Evolutionary conservation across 2,888 invertebrate species (phyloP).

Genomic region (Drosophila peninsularis): DNA sequence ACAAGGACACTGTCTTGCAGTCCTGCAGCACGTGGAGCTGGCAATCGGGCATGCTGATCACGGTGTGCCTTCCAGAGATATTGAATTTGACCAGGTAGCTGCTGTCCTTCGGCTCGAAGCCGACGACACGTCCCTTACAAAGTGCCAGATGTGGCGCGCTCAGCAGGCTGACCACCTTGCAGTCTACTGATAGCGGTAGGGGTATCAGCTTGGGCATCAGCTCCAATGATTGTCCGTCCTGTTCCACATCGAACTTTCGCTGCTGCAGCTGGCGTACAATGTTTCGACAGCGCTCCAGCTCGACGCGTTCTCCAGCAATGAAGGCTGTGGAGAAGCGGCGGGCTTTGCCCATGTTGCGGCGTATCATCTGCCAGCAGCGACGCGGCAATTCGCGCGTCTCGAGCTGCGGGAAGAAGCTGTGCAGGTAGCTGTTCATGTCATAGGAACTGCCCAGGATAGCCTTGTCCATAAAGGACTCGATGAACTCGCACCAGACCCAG

Average conservation of each 20-base stretch:
- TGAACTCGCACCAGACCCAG: slow-evolving; percentile 65
- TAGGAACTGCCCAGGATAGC: slow-evolving; percentile 37
- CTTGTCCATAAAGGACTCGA: slow-evolving; percentile 50
- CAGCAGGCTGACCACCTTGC: slow-evolving; percentile 46
- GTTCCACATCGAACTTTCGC: slow-evolving; percentile 12
- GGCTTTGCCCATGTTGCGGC: slow-evolving; percentile 54
- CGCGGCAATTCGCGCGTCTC: slow-evolving; percentile 37
- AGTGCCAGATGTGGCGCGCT: slow-evolving; percentile 3
- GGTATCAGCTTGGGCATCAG: slow-evolving; percentile 50
- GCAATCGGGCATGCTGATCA: slow-evolving; percentile 32
- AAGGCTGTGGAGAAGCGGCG: slow-evolving; percentile 60
- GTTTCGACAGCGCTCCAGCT: slow-evolving; percentile 30
- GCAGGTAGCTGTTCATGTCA: slow-evolving; percentile 35
- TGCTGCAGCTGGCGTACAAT: slow-evolving; percentile 52
- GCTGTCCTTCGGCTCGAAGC: slow-evolving; percentile 27
- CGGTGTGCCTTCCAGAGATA: slow-evolving; percentile 7
- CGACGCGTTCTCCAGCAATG: slow-evolving; percentile 36
- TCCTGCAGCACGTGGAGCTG: slow-evolving; percentile 31
- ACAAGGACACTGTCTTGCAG: slow-evolving; percentile 10
- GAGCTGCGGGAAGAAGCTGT: slow-evolving; percentile 18
- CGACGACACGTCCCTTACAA: slow-evolving; percentile 37
- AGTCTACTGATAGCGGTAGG: slow-evolving; percentile 29
- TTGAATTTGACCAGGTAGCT: slow-evolving; percentile 49
- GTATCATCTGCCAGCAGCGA: slow-evolving; percentile 55
- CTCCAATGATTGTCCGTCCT: slow-evolving; percentile 14